These are phyloP conservation scores for Microctonus hyperodae DNA, from an alignment of 2,888 invertebrate species.

Conservation along the genomic window DNA sequence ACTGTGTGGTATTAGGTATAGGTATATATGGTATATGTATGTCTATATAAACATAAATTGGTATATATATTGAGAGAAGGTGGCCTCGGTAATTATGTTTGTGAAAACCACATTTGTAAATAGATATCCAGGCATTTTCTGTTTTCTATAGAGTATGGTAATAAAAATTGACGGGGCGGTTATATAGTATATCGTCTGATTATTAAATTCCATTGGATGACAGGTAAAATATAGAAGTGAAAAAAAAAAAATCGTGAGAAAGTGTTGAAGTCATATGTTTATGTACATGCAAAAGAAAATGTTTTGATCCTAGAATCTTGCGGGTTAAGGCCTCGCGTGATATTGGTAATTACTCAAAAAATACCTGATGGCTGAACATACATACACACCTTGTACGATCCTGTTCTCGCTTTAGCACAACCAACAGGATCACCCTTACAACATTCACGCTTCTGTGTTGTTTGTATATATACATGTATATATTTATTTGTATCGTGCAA, in stretches of 20 bases:
- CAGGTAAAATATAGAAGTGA: background rate
- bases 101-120: too few species aligned
- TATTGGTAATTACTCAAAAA: constrained; percentile 61
- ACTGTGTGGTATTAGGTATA: constrained; percentile 1
- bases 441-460: background rate
- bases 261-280: constrained; percentile 42
- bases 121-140: too few species aligned
- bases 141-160: too few species aligned
- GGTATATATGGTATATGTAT: too few species aligned
- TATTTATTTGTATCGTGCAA: constrained; percentile 47
- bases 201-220: background rate
- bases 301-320: constrained; percentile 7
- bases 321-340: constrained; percentile 49
- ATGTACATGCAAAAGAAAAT: constrained; percentile 11
- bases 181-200: too few species aligned
- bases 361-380: constrained; percentile 39
- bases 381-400: constrained; percentile 38
- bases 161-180: too few species aligned
- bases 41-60: background rate
- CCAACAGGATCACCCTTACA: constrained; percentile 46
- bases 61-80: too few species aligned
- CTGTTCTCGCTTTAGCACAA: constrained; percentile 52
- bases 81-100: too few species aligned
- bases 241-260: constrained; percentile 50
- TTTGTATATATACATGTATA: constrained; percentile 20